These are phyloP conservation scores for Lathronympha strigana DNA, from an alignment of 2,888 invertebrate species.

Conservation along the genomic window DNA sequence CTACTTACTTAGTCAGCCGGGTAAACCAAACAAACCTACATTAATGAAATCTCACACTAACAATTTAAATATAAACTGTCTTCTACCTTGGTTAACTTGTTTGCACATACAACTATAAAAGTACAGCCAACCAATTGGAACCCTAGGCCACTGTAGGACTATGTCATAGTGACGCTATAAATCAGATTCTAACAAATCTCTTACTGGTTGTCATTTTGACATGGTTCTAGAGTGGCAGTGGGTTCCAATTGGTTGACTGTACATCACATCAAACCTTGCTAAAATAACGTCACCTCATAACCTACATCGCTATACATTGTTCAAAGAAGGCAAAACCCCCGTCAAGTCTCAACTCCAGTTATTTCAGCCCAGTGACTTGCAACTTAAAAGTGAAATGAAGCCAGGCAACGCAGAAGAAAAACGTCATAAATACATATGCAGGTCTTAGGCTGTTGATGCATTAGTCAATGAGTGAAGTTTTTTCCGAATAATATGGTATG, in stretches of 20 bases:
- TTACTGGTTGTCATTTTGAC: too few species aligned
- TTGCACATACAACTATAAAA: background rate
- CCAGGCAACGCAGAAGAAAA: background rate
- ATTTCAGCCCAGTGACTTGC: slow-evolving; percentile 27
- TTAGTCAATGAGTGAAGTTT: background rate
- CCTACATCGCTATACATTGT: background rate
- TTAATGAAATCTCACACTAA: background rate
- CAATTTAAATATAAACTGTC: background rate
- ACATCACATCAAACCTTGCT: too few species aligned
- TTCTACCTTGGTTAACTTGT: background rate
- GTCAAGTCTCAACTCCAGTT: slow-evolving; percentile 23
- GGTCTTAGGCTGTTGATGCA: background rate
- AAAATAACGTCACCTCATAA: background rate
- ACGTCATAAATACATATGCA: background rate
- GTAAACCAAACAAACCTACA: background rate
- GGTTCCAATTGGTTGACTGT: too few species aligned
- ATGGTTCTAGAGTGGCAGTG: too few species aligned
- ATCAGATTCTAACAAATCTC: too few species aligned
- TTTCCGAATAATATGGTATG: slow-evolving; percentile 18
- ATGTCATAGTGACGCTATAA: too few species aligned
- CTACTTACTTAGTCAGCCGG: too few species aligned
- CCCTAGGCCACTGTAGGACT: too few species aligned
- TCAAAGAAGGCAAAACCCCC: slow-evolving; percentile 9
- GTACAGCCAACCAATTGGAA: too few species aligned
- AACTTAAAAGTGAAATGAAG: slow-evolving; percentile 24